Evolutionary conservation across 1,140 invertebrate genomes (phyloP).

Genomic region (Dendrolimus kikuchii): DNA sequence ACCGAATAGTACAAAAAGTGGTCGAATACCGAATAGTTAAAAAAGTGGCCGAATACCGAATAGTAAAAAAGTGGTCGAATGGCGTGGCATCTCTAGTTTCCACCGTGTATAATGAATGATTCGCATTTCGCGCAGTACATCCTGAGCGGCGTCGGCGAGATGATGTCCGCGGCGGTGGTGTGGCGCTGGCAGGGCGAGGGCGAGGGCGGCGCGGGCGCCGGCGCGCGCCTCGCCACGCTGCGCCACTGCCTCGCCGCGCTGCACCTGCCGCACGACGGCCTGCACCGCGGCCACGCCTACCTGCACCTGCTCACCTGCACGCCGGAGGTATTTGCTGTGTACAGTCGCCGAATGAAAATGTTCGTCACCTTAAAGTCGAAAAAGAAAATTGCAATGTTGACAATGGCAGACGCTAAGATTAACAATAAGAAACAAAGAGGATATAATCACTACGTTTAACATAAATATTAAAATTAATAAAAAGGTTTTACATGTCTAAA

Average conservation of each 20-base stretch:
- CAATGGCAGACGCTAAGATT: no score
- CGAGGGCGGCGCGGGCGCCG: slow-evolving; percentile 85
- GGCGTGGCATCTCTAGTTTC: neutral
- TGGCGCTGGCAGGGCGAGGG: slow-evolving; percentile 74
- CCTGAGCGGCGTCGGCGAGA: slow-evolving; percentile 89
- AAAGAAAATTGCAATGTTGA: no score
- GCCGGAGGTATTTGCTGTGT: slow-evolving; percentile 76
- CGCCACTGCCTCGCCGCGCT: slow-evolving; percentile 61
- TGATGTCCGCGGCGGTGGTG: slow-evolving; percentile 66
- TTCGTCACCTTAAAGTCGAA: no score
- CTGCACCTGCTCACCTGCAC: slow-evolving; percentile 90
- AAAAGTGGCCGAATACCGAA: no score
- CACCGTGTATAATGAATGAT: neutral
- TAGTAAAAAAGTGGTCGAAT: no score
- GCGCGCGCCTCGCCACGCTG: slow-evolving; percentile 46
- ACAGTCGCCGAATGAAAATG: no score
- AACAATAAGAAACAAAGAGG: no score
- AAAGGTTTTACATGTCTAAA: no score
- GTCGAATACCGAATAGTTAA: no score
- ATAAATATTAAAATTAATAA: no score
- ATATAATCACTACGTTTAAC: no score
- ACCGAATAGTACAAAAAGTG: no score
- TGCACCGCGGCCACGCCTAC: slow-evolving; percentile 84
- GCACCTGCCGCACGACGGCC: slow-evolving; percentile 46
- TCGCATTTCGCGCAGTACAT: slow-evolving; percentile 80